Evolutionary conservation across 92 coral and sea anemone species (phyloP).

Genomic region (Parazoanthus atlanticus): DNA sequence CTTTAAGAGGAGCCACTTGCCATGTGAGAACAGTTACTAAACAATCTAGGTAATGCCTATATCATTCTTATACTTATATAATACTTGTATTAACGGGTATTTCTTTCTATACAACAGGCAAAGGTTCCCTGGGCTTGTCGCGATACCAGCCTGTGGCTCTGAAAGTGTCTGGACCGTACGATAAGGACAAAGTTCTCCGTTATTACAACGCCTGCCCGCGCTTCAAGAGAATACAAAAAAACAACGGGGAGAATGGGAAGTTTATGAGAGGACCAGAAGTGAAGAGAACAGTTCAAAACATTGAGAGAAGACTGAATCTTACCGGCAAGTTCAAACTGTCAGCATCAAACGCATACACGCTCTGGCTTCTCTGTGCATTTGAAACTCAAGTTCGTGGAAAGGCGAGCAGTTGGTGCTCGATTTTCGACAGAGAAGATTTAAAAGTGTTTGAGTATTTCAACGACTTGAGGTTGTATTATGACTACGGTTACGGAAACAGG

Average conservation of each 20-base stretch:
- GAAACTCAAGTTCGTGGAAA: constrained; percentile 75
- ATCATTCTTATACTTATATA: background rate
- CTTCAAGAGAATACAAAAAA: constrained; percentile 10
- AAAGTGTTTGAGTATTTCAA: constrained; percentile 76
- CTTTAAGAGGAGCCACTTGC: too few relatives aligned
- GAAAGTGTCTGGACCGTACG: constrained; percentile 67
- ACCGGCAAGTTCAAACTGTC: constrained; percentile 49
- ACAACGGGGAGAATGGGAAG: constrained; percentile 50
- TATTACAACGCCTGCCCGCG: constrained; percentile 73
- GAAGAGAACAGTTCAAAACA: constrained; percentile 61
- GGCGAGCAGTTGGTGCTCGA: constrained; percentile 74
- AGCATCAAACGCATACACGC: constrained; percentile 52
- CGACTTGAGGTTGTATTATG: constrained; percentile 74
- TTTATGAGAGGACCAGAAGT: constrained; percentile 64
- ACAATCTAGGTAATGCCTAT: too few relatives aligned
- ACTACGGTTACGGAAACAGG: constrained; percentile 72
- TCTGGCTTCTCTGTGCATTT: constrained; percentile 83
- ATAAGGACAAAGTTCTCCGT: constrained; percentile 71
- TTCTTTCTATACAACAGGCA: background rate
- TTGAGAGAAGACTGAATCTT: constrained; percentile 66
- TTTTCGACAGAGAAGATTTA: constrained; percentile 73
- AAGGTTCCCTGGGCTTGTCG: constrained; percentile 62
- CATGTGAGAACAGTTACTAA: too few relatives aligned
- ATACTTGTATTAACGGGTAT: background rate
- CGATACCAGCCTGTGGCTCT: constrained; percentile 86